Evolutionary conservation across 1,140 invertebrate species (phyloP).

Genomic region (Heterodera carotae): DNA sequence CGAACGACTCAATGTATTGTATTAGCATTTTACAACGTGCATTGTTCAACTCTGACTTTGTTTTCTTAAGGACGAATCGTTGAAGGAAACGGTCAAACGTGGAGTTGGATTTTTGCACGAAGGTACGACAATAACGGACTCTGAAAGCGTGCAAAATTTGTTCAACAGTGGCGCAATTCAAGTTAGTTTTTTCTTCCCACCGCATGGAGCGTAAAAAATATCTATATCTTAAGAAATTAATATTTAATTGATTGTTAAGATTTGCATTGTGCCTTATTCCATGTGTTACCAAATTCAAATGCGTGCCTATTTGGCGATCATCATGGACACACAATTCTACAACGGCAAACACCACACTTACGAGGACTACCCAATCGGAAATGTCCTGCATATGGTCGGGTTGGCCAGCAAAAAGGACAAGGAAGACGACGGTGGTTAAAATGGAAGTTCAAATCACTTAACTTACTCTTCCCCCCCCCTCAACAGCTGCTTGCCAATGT

Average conservation of each 20-base stretch:
- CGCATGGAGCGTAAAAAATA: too few species aligned
- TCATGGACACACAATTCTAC: conserved; percentile 96
- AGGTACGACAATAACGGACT: conserved; percentile 81
- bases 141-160: conserved; percentile 84
- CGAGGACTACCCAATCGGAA: conserved; percentile 95
- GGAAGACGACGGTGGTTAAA: conserved; percentile 78
- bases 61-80: conserved; percentile 79
- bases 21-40: background rate
- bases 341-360: conserved; percentile 86
- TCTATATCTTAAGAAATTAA: conserved; percentile 18
- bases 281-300: conserved; percentile 89
- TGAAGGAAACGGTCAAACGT: conserved; percentile 78
- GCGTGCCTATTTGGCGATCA: conserved; percentile 84
- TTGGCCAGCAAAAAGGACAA: conserved; percentile 76
- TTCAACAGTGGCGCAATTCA: conserved; percentile 91
- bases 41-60: background rate
- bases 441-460: background rate
- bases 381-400: conserved; percentile 96
- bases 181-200: too few species aligned
- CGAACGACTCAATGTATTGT: conserved; percentile 16
- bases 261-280: conserved; percentile 84
- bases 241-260: conserved; percentile 48
- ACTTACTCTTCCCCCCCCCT: background rate
- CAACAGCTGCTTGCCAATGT: conserved; percentile 73
- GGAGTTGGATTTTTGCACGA: conserved; percentile 97